Conservation (phyloP, 2,113 vertebrate species). For the Chamaetylas fuelleborni region DNA sequence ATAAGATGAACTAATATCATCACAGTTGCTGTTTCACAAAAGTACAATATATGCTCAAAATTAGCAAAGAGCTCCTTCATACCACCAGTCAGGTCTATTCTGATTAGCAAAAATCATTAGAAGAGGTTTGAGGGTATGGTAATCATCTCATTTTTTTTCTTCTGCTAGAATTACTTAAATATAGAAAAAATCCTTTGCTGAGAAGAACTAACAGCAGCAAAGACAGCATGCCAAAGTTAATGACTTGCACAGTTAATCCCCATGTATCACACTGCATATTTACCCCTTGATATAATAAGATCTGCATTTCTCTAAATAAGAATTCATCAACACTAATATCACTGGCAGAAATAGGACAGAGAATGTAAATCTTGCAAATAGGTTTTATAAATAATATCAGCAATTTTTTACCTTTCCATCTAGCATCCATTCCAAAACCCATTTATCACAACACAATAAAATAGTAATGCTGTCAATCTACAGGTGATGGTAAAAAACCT, state of each 20-base stretch:
- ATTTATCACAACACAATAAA: neutral
- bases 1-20: neutral
- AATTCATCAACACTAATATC: slow-evolving; percentile 26
- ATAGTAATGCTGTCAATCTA: neutral
- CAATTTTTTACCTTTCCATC: neutral
- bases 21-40: neutral
- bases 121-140: neutral
- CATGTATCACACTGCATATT: slow-evolving; percentile 5
- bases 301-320: neutral
- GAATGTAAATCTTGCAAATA: neutral
- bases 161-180: neutral
- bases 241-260: neutral
- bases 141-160: neutral
- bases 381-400: neutral
- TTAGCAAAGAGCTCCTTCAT: neutral
- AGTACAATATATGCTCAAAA: neutral
- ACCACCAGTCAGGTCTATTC: neutral
- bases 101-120: neutral
- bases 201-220: neutral
- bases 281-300: neutral
- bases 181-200: neutral
- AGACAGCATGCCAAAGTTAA: slow-evolving; percentile 19
- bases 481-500: neutral
- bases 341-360: slow-evolving; percentile 32
- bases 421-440: neutral